Evolutionary conservation across 2,888 invertebrate species (phyloP).

Genomic region (Dromius quadrimaculatus): DNA sequence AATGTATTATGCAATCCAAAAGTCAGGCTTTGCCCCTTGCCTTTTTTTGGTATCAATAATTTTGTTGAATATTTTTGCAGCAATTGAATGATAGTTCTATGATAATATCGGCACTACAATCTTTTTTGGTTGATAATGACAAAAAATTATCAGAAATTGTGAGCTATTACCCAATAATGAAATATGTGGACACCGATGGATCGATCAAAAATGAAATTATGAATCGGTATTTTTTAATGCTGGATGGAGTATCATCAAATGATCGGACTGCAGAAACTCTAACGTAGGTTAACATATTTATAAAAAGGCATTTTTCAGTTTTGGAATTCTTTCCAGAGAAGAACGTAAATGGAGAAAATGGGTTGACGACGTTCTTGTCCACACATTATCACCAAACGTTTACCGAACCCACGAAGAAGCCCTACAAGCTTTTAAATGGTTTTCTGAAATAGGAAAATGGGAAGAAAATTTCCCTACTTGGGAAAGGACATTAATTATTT

Average conservation of each 20-base stretch:
- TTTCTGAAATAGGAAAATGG: slow-evolving; percentile 94
- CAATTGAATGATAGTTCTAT: slow-evolving; percentile 94
- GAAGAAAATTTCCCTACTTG: slow-evolving; percentile 86
- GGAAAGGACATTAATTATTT: slow-evolving; percentile 89
- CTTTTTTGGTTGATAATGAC: slow-evolving; percentile 76
- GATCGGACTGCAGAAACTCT: slow-evolving; percentile 70
- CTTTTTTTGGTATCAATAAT: too few species aligned
- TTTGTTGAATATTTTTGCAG: slow-evolving; percentile 64
- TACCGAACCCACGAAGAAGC: slow-evolving; percentile 90
- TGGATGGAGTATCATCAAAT: slow-evolving; percentile 71
- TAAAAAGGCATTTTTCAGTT: slow-evolving; percentile 30
- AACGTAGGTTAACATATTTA: slow-evolving; percentile 67
- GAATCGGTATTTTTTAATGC: slow-evolving; percentile 92
- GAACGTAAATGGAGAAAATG: slow-evolving; percentile 97
- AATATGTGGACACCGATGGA: slow-evolving; percentile 77
- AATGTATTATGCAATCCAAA: background rate
- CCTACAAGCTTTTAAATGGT: slow-evolving; percentile 93
- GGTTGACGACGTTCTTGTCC: slow-evolving; percentile 93
- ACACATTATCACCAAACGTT: slow-evolving; percentile 95
- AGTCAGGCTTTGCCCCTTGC: background rate
- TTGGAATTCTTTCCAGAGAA: slow-evolving; percentile 72
- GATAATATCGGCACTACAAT: slow-evolving; percentile 89
- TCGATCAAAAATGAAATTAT: slow-evolving; percentile 79
- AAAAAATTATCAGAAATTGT: slow-evolving; percentile 77
- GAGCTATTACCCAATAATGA: slow-evolving; percentile 81